A percentile compares a stretch with the other conserved stretches of the same genome.
phyloP scores from a whole-genome alignment of 2,888 invertebrate species.

The Trypoxylon attenuatum region DNA sequence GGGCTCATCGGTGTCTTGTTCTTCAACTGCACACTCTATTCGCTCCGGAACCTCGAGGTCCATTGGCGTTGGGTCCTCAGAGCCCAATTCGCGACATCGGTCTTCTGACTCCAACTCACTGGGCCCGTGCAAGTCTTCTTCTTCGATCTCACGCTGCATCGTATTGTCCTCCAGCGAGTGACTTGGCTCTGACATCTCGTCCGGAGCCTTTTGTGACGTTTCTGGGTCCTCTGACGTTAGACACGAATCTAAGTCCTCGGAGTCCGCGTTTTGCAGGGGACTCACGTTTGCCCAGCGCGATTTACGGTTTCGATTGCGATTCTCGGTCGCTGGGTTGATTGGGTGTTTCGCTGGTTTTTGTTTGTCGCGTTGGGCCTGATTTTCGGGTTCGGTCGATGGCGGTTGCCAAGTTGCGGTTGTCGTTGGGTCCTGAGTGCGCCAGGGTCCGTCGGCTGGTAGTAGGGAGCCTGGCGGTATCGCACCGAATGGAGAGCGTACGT shows the following conservation, averaged over 20 bases:
- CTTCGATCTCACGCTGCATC: too few species aligned
- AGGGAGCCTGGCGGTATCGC: slow-evolving; percentile 52
- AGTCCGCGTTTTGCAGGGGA: slow-evolving; percentile 43
- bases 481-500: slow-evolving; percentile 59
- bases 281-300: slow-evolving; percentile 64
- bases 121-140: too few species aligned
- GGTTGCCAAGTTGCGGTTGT: slow-evolving; percentile 16
- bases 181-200: too few species aligned
- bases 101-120: too few species aligned
- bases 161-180: too few species aligned
- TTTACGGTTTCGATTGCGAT: slow-evolving; percentile 64
- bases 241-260: slow-evolving; percentile 30
- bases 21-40: too few species aligned
- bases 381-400: background rate
- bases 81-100: too few species aligned
- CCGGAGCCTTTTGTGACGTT: too few species aligned
- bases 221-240: background rate
- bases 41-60: too few species aligned
- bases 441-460: slow-evolving; percentile 50
- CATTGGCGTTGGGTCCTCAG: too few species aligned
- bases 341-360: slow-evolving; percentile 39
- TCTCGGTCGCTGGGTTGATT: slow-evolving; percentile 51
- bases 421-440: slow-evolving; percentile 61
- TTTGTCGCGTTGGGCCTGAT: slow-evolving; percentile 45
- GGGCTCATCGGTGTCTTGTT: too few species aligned